Percentiles rank a stretch among this genome's conserved stretches.
phyloP scores from a whole-genome alignment of 2,888 invertebrate species.

The Tetranychus truncatus region DNA sequence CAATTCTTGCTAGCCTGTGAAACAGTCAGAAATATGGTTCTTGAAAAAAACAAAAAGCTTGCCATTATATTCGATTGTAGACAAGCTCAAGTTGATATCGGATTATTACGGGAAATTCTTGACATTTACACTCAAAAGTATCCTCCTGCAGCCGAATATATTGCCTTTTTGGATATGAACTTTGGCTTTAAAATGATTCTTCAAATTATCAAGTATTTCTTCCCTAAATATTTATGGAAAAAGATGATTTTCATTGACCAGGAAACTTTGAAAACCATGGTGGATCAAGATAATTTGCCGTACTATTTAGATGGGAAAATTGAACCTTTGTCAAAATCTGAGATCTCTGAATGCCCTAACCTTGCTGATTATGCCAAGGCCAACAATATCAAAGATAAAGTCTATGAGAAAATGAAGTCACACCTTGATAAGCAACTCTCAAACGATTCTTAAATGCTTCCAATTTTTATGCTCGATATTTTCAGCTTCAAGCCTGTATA shows the following conservation, averaged over 20 bases:
- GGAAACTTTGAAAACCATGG: background rate
- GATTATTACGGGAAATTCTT: background rate
- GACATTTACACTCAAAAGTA: constrained; percentile 4
- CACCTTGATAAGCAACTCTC: background rate
- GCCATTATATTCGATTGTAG: background rate
- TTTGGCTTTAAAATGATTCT: background rate
- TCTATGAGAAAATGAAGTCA: background rate
- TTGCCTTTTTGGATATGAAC: constrained; percentile 6
- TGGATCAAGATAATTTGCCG: background rate
- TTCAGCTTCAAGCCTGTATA: too few relatives aligned
- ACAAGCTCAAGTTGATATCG: background rate
- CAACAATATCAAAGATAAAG: background rate
- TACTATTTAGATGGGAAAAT: background rate
- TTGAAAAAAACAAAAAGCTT: background rate
- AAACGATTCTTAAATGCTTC: background rate
- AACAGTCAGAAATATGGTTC: background rate
- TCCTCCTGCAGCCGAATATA: constrained; percentile 2
- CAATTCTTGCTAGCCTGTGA: background rate
- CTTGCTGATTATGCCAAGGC: background rate
- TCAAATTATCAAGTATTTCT: background rate
- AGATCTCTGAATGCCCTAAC: background rate
- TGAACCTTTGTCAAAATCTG: background rate
- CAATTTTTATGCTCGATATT: too few relatives aligned
- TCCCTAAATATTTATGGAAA: constrained; percentile 5
- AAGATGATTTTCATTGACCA: constrained; percentile 6